Evolutionary conservation across 1,140 invertebrate genomes (phyloP), one percentile per base, ranked within the genome.

Genomic region (Microplitis demolitor): DNA sequence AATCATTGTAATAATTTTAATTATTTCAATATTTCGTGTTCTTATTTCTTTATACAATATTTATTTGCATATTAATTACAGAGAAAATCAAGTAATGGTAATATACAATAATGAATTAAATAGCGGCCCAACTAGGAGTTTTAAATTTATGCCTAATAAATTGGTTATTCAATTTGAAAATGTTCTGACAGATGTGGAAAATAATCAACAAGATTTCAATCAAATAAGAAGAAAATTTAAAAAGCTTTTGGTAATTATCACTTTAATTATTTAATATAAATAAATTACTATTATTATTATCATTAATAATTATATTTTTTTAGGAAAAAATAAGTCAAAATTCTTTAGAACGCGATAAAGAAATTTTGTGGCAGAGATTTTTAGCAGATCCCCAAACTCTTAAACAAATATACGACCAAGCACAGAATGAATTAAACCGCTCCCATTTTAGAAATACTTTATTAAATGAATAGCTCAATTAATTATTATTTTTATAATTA

Each of bases 161-260:
- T 13, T 80, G 11, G 62, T 71, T 71, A 62, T 61, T 11, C 66
- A 78, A 73, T 66, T 82, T 9, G 70, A 80, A 9, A 69, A 78
- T 37, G 68, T 62, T n/a, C 71, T n/a, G n/a, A 77, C 54, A 24
- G 69, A 72, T 51, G 64, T 82, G 2, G 50, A 78, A 66, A 24
- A 75, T 3, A 66, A 80, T 35, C 71, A 83, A 74, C 72, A 60
- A 2, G 66, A 76, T n/a, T 66, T 84, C 45, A 71, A 56, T 64
- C 63, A 66, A n/a, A 71, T 78, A 35, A 77, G 80, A 69, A 81
- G 79, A 66, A 80, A 79, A 76, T 77, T 82, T n/a, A 85, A 83
- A 74, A 76, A 79, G 35, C 76, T 78, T 63, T 68, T 76, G 39
- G 83, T 85, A 80, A 79, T 76, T 77, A 71, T 69, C 24, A 5